These are phyloP conservation scores for Megalurothrips usitatus DNA, from an alignment of 2,888 invertebrate species.

Conservation along the genomic window DNA sequence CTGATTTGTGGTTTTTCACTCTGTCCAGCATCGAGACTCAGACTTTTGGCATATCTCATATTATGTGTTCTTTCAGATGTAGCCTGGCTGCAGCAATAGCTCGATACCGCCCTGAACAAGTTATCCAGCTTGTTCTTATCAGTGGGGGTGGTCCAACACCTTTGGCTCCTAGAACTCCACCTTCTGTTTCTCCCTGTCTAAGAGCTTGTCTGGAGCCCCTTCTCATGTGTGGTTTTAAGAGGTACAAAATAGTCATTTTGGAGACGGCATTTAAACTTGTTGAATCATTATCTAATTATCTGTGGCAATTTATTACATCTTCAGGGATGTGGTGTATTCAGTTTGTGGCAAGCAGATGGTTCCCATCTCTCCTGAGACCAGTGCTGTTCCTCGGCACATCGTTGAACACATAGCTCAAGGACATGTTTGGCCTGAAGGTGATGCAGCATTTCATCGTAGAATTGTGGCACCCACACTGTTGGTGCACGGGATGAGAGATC, in stretches of 20 bases:
- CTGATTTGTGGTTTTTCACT: background rate
- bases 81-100: constrained; percentile 60
- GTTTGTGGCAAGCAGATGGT: constrained; percentile 55
- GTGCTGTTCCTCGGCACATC: constrained; percentile 49
- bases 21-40: background rate
- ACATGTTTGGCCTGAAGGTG: constrained; percentile 64
- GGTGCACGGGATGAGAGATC: constrained; percentile 62
- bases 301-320: constrained; percentile 38
- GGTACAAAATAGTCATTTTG: constrained; percentile 42
- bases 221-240: constrained; percentile 54
- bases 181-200: constrained; percentile 50
- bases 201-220: constrained; percentile 54
- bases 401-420: constrained; percentile 55
- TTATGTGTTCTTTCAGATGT: constrained; percentile 48
- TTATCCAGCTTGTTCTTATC: constrained; percentile 59
- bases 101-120: constrained; percentile 52
- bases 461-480: constrained; percentile 60
- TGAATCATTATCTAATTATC: background rate
- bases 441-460: constrained; percentile 60
- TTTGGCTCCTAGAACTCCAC: constrained; percentile 55
- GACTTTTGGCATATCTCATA: background rate
- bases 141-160: constrained; percentile 66
- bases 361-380: constrained; percentile 47
- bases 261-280: background rate
- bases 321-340: constrained; percentile 52